Evolutionary conservation across 1,140 invertebrate species (phyloP), one percentile per base, ranked within the genome.

Genomic region (Lepidurus packardi): DNA sequence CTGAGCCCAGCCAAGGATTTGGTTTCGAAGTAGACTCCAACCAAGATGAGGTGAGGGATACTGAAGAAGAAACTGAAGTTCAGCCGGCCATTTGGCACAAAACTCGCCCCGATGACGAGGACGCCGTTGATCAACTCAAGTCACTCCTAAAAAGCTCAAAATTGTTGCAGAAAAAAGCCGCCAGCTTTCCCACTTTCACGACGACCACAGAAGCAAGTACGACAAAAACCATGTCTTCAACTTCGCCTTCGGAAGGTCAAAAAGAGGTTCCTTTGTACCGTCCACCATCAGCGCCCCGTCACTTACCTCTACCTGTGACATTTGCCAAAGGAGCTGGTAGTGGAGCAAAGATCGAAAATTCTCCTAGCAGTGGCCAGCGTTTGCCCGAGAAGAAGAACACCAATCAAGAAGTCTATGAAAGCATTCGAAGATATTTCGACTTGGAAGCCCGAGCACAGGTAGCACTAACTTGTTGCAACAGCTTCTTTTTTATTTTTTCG

Each of bases 61-160:
- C 21, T 65, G 53, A 65, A 65, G 53, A 65, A 13, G n/a, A 65
- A 13, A 65, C 21, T 65, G 21, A 16, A 7, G 53, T 65, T 21
- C n/a, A 65, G 13, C 53, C 8, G 21, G 53, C 53, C 21, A 21
- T 65, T 7, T 65, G 53, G 53, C 53, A 65, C 53, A 34, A 34
- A 34, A 21, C 53, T 9, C 53, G 53, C 13, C 79, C 80, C 43
- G 82, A 81, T 47, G 81, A 81, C 4, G 81, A 81, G 65, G 81
- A 81, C 43, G 78, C 53, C 11, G 53, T 42, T 53, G 21, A 79
- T 43, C 16, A 79, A 11, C 34, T 75, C 11, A 44, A 21, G 42
- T 73, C 74, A 41, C 24, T 65, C 13, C 53, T 65, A 21, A n/a
- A 43, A 65, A 25, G 47, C 21, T 53, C 21, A 43, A 75, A 74